Conservation (phyloP, 2,113 vertebrate genomes). For the Rhodinocichla rosea region DNA sequence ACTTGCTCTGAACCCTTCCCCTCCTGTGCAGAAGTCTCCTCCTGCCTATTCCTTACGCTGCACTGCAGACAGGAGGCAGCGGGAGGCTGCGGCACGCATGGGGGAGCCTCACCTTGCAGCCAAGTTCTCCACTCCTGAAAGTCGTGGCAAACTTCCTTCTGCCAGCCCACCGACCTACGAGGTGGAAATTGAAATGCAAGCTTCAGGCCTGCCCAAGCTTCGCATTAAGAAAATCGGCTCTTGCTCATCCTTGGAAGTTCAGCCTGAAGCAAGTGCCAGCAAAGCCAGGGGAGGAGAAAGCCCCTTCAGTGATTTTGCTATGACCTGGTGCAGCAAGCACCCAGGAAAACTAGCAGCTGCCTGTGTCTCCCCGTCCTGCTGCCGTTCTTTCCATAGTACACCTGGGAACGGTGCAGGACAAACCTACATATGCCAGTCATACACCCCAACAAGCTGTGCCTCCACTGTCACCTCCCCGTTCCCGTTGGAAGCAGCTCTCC, state of each 20-base stretch:
- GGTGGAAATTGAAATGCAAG: constrained; percentile 88
- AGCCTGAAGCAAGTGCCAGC: not conserved
- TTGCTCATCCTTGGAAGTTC: constrained; percentile 17
- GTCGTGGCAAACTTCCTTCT: not conserved
- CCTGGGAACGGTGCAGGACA: constrained; percentile 84
- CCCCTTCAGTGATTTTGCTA: constrained; percentile 23
- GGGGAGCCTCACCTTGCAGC: constrained; percentile 41
- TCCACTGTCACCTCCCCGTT: constrained; percentile 73
- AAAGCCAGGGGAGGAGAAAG: constrained; percentile 71
- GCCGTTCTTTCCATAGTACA: constrained; percentile 73
- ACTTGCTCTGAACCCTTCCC: not conserved
- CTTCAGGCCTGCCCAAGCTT: constrained; percentile 88
- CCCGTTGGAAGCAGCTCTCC: constrained; percentile 60
- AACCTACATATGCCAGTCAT: constrained; percentile 91
- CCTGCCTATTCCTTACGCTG: constrained; percentile 71
- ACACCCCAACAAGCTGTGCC: constrained; percentile 83
- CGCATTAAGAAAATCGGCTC: constrained; percentile 82
- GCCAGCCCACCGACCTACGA: constrained; percentile 73
- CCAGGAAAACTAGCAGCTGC: constrained; percentile 67
- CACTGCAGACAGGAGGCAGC: constrained; percentile 81
- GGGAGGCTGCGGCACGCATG: constrained; percentile 76
- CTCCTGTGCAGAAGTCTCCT: not conserved
- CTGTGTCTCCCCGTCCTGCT: constrained; percentile 78
- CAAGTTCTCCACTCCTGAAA: constrained; percentile 49
- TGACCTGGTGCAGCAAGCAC: constrained; percentile 69